phyloP scores from a whole-genome alignment of 2,888 invertebrate species.

The Agriotes lineatus region DNA sequence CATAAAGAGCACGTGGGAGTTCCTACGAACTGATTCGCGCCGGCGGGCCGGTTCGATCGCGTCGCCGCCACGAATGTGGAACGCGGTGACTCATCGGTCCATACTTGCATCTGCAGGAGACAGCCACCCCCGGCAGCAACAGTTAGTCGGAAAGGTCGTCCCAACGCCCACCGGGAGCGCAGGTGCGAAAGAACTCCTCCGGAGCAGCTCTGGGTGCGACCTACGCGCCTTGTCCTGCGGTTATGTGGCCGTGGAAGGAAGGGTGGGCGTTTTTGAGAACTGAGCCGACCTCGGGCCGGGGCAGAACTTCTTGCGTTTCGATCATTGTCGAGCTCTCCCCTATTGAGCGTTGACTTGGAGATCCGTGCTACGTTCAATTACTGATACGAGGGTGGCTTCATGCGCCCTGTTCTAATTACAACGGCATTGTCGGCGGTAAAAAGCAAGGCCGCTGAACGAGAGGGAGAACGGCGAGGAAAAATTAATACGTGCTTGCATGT shows the following conservation, averaged over 20 bases:
- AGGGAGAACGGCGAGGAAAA: conserved; percentile 5
- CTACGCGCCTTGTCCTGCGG: too few relatives aligned
- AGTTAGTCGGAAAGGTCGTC: background rate
- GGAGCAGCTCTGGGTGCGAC: too few relatives aligned
- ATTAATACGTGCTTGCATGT: too few relatives aligned
- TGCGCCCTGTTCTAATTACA: conserved; percentile 11
- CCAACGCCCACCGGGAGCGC: background rate
- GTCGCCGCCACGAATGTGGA: background rate
- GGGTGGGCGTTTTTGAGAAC: background rate
- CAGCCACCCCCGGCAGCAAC: background rate
- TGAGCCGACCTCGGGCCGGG: background rate
- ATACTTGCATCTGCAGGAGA: conserved; percentile 4
- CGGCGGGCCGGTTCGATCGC: conserved; percentile 13
- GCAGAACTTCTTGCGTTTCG: background rate
- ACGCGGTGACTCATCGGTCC: conserved; percentile 11
- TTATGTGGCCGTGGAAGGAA: background rate
- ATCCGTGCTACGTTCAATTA: background rate
- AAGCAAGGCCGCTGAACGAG: background rate
- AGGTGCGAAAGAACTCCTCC: background rate
- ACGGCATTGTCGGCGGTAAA: background rate
- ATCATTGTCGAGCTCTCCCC: background rate
- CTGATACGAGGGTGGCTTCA: conserved; percentile 8
- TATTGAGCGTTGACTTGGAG: background rate
- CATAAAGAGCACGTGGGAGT: background rate
- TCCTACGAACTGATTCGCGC: background rate